These are phyloP conservation scores for Myanophis thanlyinensis DNA, from an alignment of 2,113 vertebrate genomes.

Conservation along the genomic window DNA sequence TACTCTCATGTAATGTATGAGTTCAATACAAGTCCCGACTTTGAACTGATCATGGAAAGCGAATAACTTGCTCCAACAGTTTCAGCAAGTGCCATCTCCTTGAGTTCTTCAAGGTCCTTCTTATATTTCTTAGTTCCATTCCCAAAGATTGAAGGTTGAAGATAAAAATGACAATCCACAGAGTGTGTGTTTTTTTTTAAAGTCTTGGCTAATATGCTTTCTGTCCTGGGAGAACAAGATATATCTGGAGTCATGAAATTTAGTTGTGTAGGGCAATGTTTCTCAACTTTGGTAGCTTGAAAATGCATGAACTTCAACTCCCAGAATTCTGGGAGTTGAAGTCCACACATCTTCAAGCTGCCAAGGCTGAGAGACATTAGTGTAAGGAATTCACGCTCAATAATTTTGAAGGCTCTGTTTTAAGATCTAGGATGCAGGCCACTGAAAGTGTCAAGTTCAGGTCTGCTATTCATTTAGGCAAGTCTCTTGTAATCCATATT, in stretches of 20 bases:
- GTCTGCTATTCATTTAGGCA: not conserved
- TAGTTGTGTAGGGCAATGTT: not conserved
- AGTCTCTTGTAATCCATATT: not conserved
- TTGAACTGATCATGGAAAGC: not conserved
- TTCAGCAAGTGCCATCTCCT: not conserved
- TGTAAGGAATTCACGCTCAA: not conserved
- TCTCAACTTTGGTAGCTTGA: not conserved
- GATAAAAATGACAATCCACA: not conserved
- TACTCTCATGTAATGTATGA: not conserved
- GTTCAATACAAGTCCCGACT: not conserved
- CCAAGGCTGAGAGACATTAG: not conserved
- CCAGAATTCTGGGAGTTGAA: not conserved
- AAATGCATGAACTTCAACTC: not conserved
- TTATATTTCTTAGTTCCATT: not conserved
- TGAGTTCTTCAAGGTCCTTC: not conserved
- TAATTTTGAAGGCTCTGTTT: not conserved
- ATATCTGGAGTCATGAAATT: not conserved
- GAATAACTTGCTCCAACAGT: not conserved
- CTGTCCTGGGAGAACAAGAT: not conserved
- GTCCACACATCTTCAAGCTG: not conserved
- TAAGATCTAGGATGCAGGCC: not conserved
- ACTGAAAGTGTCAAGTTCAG: not conserved
- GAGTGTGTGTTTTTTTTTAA: not conserved
- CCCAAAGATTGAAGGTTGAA: not conserved
- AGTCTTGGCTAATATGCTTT: not conserved